Evolutionary conservation across 2,888 invertebrate species (phyloP), one percentile per base, ranked within the genome.

Genomic region (Pheosia gnoma): DNA sequence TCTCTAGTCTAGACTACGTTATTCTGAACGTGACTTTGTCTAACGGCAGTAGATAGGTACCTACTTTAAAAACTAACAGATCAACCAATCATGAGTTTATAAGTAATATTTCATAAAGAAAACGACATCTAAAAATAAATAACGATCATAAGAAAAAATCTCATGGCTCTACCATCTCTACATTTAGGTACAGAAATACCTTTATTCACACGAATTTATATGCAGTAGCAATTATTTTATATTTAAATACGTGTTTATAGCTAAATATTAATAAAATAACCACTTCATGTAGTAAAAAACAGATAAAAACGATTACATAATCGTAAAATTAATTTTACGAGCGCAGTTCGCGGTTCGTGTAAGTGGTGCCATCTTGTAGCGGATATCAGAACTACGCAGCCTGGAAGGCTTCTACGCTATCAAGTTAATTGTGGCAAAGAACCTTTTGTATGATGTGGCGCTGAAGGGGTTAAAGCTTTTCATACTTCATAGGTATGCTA

Each of bases 381-480:
- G 41, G 51, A 59, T 57, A 65, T 60, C 6, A 47, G 82, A 90
- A 93, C 89, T 87, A 81, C 79, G 68, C 78, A 4, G 77, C 56
- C 47, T 49, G 63, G 82, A 71, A 93, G 93, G 90, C 91, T 93
- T 91, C 83, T 74, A 79, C 85, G 88, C 83, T 81, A 72, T 75
- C 71, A 75, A 84, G 77, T 70, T 79, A 80, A 77, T 84, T 82
- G 74, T 66, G 73, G 70, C 80, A 71, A 74, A 67, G 75, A 85
- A 84, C 83, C 87, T 80, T 71, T 75, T 68, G 51, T 56, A 51
- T 37, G 37, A 13, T 39, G 78, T 73, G 80, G 85, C 84, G 86
- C 85, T 82, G 73, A 61, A 36, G 25, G 25, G 25, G 25, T 25
- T 25, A 25, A 25, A 25, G 25, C 25, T 25, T 25, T 25, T 25